Evolutionary conservation across 1,140 invertebrate genomes (phyloP), one percentile per base, ranked within the genome.

Genomic region (Thrips palmi): DNA sequence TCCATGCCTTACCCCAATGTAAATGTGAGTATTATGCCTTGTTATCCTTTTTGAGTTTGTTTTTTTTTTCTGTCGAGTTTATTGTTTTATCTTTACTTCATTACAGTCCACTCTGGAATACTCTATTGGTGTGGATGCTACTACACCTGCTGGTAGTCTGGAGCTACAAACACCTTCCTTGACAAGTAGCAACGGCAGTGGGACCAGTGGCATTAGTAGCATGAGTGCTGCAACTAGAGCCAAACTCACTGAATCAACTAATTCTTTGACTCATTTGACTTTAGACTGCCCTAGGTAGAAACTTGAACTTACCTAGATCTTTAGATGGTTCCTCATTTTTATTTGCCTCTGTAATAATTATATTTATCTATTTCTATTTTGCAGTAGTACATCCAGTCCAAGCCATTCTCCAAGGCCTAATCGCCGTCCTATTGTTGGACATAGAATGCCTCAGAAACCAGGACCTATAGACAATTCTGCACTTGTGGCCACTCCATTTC

Each of bases 401-500:
- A 52, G 48, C 18, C 54, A 59, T 41, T 59, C 56, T 17, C 58
- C 57, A 19, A 36, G 47, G 4, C 43, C 47, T 25, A 36, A 45
- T 18, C 46, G 56, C n/a, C 30, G 40, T 15, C 20, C 29, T 27
- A 12, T 38, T 28, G 24, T 35, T 8, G 12, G 24, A 27, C 7
- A 8, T 12, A 27, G 12, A 27, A n/a, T n/a, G n/a, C 24, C 24
- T 8, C 12, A 7, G 8, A 35, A 33, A 20, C 82, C 82, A 4
- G 75, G 78, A 12, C 73, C 77, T 11, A 81, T 88, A 34, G 78
- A 86, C 52, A 88, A 86, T 55, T 63, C 66, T 42, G 62, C 60
- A 29, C 57, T 88, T 22, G 62, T 81, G 3, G 66, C 66, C 2
- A 56, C 64, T 28, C 64, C 69, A 49, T 51, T 62, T 3, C 63